Evolutionary conservation across 2,888 invertebrate species (phyloP).

Genomic region (Cactoblastis cactorum): DNA sequence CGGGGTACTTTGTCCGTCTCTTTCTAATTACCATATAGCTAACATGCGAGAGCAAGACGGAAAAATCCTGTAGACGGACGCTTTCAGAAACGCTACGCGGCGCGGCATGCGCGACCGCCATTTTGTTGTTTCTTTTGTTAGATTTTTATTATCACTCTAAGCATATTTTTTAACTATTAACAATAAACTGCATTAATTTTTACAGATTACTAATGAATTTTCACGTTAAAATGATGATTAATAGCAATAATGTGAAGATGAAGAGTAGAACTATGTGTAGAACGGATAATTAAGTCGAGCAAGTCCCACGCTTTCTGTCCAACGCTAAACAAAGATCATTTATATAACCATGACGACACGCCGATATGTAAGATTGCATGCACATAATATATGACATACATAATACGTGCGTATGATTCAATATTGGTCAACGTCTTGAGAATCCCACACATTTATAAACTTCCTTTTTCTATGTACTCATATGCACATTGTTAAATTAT

Average conservation of each 20-base stretch:
- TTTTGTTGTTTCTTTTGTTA: conserved; percentile 64
- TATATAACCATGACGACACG: conserved; percentile 2
- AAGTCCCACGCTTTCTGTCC: conserved; percentile 10
- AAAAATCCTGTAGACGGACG: conserved; percentile 62
- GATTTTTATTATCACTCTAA: conserved; percentile 38
- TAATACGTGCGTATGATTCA: neutral
- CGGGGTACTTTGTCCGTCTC: conserved; percentile 53
- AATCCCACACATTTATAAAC: neutral
- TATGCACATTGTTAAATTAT: too few relatives aligned
- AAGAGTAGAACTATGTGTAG: neutral
- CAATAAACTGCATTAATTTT: conserved; percentile 1
- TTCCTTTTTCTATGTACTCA: neutral
- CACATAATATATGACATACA: neutral
- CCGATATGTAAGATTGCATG: neutral
- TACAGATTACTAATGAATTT: neutral
- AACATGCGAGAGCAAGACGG: conserved; percentile 46
- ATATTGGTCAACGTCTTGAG: neutral
- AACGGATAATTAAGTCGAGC: neutral
- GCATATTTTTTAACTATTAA: conserved; percentile 12
- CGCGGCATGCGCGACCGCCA: conserved; percentile 51
- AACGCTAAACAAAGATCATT: conserved; percentile 12
- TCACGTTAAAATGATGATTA: neutral
- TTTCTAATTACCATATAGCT: conserved; percentile 48
- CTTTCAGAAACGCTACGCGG: conserved; percentile 75
- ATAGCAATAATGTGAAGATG: neutral